Conservation (phyloP, 2,797 vertebrate species). For the Oreonectes daqikongensis region DNA sequence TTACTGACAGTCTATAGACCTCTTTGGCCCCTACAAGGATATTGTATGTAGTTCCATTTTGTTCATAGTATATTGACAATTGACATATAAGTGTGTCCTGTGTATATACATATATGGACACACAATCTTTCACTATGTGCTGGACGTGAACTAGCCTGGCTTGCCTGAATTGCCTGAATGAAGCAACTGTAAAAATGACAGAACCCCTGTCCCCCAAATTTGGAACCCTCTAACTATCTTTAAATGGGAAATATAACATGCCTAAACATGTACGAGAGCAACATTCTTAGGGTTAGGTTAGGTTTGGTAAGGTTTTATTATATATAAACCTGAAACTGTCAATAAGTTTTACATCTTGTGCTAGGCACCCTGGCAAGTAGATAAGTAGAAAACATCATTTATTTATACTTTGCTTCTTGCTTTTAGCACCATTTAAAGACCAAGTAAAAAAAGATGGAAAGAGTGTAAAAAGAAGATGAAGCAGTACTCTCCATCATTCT, state of each 20-base stretch:
- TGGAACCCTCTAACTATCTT: no score
- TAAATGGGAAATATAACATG: background rate
- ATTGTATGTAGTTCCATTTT: constrained; percentile 1
- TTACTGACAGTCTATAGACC: constrained; percentile 33
- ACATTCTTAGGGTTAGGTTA: background rate
- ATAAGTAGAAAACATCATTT: constrained; percentile 10
- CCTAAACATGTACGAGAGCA: background rate
- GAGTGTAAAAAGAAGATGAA: constrained; percentile 8
- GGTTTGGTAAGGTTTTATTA: background rate
- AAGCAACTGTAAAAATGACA: background rate
- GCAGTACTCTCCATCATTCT: background rate
- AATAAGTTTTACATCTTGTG: background rate
- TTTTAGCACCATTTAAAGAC: constrained; percentile 9
- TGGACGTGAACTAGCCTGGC: background rate
- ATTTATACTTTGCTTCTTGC: no score
- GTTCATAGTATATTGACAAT: constrained; percentile 19
- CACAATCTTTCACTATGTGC: background rate
- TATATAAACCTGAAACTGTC: no score
- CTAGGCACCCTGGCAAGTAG: constrained; percentile 14
- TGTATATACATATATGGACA: background rate
- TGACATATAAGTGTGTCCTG: constrained; percentile 9
- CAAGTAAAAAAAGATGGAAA: background rate
- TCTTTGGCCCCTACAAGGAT: constrained; percentile 26
- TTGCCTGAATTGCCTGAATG: background rate
- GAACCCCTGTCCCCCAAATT: no score